Evolutionary conservation across 2,888 invertebrate genomes (phyloP), one percentile per base, ranked within the genome.

Genomic region (Lasioglossum pauxillum): DNA sequence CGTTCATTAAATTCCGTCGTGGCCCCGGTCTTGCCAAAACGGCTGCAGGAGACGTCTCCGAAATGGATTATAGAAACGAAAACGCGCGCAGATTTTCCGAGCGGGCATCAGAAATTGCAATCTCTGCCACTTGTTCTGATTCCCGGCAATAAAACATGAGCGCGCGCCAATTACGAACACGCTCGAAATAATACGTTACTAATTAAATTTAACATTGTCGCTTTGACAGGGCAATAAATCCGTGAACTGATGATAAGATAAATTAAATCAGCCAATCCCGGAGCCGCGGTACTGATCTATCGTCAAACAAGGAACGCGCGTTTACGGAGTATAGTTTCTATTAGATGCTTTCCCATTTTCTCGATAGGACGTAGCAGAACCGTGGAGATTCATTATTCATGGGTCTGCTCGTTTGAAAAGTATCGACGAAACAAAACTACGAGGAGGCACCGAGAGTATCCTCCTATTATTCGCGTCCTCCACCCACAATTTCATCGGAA

Each of bases 1-100:
- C 90, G 90, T 90, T 91, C 90, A 91, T 91, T 91, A 91, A 90
- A 91, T 91, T 89, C 87, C 84, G 78, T 71, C 89, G 85, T 84
- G 82, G 75, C 78, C 79, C 78, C 83, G 83, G 75, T 84, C 89
- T 82, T 89, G 91, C 87, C 91, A 90, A 87, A 85, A 89, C 88
- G 80, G 75, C 75, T 75, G 83, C 83, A 67, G 74, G 82, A 73
- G 84, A 80, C 86, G 78, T 77, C 75, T 78, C 31, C 82, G 88
- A 90, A 90, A 89, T 84, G 82, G 88, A 85, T 90, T 85, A 89
- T 67, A 75, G 88, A 84, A 85, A 87, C 80, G 88, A 80, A 85
- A 84, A 87, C 85, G 87, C 88, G 90, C 80, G 90, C 85, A 78
- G 82, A 85, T 88, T 88, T 83, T 88, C 82, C 83, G 75, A 69